These are phyloP conservation scores for Gnathochromis pfefferi DNA, from an alignment of 2,113 vertebrate genomes.

Conservation along the genomic window DNA sequence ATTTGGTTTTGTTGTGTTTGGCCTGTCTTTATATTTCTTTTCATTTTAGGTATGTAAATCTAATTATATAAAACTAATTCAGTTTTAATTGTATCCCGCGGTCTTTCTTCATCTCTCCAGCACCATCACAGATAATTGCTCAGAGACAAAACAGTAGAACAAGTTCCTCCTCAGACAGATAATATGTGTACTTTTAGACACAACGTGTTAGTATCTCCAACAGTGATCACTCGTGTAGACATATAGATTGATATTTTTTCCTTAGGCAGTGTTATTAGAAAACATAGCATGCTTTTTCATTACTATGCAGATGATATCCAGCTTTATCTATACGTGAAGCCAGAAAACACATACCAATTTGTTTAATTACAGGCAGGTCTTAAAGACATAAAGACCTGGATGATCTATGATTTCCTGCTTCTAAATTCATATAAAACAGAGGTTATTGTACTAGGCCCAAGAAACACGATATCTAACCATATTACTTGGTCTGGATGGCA, in stretches of 20 bases:
- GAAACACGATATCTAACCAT: not conserved
- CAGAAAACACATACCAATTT: not conserved
- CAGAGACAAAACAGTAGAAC: not conserved
- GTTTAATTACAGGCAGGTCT: not conserved
- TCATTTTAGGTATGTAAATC: not conserved
- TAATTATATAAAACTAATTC: not conserved
- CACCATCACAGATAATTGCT: not conserved
- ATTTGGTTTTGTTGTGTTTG: not conserved
- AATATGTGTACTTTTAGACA: not conserved
- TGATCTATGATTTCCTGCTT: not conserved
- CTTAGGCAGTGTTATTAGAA: not conserved
- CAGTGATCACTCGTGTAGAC: not conserved
- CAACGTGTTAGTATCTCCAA: not conserved
- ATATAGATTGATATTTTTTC: not conserved
- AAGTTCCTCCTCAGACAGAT: not conserved
- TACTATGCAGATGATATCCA: not conserved
- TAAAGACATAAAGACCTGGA: not conserved
- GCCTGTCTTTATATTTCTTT: not conserved
- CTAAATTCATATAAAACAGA: not conserved
- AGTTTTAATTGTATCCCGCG: not conserved
- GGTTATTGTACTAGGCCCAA: not conserved
- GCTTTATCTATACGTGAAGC: not conserved
- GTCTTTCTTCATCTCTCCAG: not conserved
- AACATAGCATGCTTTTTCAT: not conserved
- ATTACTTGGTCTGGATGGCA: not conserved